Evolutionary conservation across 2,113 vertebrate species (phyloP).

Genomic region (Oryctolagus cuniculus): DNA sequence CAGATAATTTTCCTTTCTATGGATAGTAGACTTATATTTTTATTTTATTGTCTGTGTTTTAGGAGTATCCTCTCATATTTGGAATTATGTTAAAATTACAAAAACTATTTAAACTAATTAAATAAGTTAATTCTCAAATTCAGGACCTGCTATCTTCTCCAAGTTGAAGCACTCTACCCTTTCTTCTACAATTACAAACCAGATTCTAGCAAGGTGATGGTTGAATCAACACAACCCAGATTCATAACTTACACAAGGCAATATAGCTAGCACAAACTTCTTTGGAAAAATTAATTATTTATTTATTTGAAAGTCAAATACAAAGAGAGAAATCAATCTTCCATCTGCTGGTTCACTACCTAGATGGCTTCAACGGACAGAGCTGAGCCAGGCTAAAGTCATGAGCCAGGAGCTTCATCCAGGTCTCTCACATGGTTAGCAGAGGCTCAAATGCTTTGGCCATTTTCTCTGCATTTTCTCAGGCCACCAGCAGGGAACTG

Average conservation of each 20-base stretch:
- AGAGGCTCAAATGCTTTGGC: too few relatives aligned
- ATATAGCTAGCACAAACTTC: conserved; percentile 8
- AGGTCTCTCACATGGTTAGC: too few relatives aligned
- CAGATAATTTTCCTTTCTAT: not conserved
- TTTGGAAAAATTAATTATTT: too few relatives aligned
- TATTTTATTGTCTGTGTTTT: not conserved
- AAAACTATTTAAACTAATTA: conserved; percentile 1
- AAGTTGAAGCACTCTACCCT: conserved; percentile 54
- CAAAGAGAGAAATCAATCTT: too few relatives aligned
- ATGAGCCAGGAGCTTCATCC: too few relatives aligned
- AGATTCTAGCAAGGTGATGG: conserved; percentile 12
- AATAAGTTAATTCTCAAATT: conserved; percentile 19
- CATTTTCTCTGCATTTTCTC: too few relatives aligned
- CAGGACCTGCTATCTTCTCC: conserved; percentile 57
- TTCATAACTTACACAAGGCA: conserved; percentile 45
- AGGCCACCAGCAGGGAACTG: too few relatives aligned
- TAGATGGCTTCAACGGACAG: too few relatives aligned
- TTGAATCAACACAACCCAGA: not conserved
- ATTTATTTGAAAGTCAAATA: too few relatives aligned
- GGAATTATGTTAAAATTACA: not conserved
- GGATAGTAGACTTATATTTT: not conserved
- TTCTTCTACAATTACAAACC: conserved; percentile 32
- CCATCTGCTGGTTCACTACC: too few relatives aligned
- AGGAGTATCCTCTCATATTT: not conserved
- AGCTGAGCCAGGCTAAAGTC: too few relatives aligned